Base-by-base conservation (phyloP, 2,888 invertebrate genomes). In the Athalia cordata region DNA sequence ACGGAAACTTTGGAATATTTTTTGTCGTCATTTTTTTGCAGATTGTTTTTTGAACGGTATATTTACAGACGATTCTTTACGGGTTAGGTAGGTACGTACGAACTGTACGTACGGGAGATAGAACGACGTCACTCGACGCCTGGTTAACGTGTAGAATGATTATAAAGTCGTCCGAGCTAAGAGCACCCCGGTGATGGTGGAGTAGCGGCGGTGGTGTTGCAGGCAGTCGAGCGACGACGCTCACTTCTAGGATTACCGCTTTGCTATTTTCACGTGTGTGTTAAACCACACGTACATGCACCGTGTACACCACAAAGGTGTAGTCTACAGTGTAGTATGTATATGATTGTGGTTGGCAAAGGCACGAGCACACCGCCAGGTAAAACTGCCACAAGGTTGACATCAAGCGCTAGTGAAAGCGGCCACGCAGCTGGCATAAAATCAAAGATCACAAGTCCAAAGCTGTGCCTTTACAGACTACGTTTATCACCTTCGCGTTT, bases 371-470 rank as follows among this genome's bases (percentile, higher is more conserved):
- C 45, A 15, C 47, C 45, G 72, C n/a, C 72, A 57, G 72, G 72
- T 72, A 72, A 59, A 72, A 72, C 57, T 47, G 57, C 72, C 72
- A 72, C 72, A 72, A 72, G 72, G 72, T 72, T 72, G 72, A 72
- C 72, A 72, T 72, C 72, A 47, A 57, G 47, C 45, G 72, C 43
- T 72, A 72, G 72, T 72, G 72, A 72, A 72, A 72, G 72, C 72
- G 72, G 59, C 57, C 59, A 72, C 72, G 72, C 72, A 72, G 72
- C 72, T 72, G 72, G 72, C 72, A 72, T 72, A 59, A 72, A 72
- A 72, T 72, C 72, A 72, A 72, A 72, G 72, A 72, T 72, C 72
- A 72, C 66, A 49, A 49, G 66, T 66, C 47, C 49, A 11, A 13
- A 66, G 29, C 7, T 3, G 52, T 29, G 72, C 72, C 59, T 72